phyloP scores from a whole-genome alignment of 2,113 vertebrate genomes.

The Sorex araneus region DNA sequence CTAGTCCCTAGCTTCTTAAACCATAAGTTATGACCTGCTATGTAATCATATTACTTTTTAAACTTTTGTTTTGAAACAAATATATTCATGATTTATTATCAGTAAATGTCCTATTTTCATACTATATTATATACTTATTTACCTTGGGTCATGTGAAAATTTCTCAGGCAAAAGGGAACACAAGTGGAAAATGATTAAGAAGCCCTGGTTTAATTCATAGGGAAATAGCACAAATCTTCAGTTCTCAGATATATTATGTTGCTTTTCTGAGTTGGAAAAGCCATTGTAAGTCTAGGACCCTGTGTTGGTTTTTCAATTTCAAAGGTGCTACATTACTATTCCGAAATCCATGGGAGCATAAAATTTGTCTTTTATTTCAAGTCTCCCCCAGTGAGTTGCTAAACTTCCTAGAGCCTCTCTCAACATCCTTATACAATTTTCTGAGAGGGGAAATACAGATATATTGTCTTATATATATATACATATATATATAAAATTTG shows the following conservation, averaged over 20 bases:
- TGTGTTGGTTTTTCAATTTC: conserved; percentile 45
- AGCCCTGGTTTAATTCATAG: background rate
- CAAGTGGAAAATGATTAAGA: too few relatives aligned
- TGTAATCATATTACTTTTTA: too few relatives aligned
- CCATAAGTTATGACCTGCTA: too few relatives aligned
- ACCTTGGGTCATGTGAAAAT: too few relatives aligned
- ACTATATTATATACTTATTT: too few relatives aligned
- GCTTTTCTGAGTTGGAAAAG: background rate
- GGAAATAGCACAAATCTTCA: background rate
- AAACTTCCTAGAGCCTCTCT: conserved; percentile 13
- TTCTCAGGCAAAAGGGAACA: too few relatives aligned
- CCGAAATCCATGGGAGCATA: conserved; percentile 20
- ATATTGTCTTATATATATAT: conserved; percentile 29
- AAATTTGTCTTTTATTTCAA: conserved; percentile 59
- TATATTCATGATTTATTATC: too few relatives aligned
- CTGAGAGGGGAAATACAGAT: background rate
- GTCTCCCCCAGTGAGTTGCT: background rate
- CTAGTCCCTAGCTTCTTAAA: background rate
- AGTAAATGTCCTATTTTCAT: too few relatives aligned
- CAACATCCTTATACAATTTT: background rate
- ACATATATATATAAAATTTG: too few relatives aligned
- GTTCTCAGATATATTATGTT: background rate
- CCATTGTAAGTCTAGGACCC: background rate
- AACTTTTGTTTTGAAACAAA: too few relatives aligned
- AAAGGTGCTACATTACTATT: conserved; percentile 58